These are phyloP conservation scores for Prosapia bicincta DNA, from an alignment of 2,888 invertebrate species.

Conservation along the genomic window DNA sequence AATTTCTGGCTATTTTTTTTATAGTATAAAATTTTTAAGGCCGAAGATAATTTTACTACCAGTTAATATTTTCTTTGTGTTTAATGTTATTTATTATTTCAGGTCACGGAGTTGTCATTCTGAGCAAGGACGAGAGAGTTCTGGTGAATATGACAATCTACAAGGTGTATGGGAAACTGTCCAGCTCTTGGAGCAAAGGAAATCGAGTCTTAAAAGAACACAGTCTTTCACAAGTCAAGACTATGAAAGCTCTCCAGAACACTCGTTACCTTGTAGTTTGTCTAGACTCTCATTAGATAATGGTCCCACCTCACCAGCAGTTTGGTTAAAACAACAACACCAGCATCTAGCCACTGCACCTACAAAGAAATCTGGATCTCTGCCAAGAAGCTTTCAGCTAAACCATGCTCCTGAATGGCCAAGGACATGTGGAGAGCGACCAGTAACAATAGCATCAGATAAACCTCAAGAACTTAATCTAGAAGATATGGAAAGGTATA, in stretches of 20 bases:
- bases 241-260: conserved; percentile 36
- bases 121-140: conserved; percentile 8
- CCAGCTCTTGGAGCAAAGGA: conserved; percentile 29
- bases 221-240: conserved; percentile 43
- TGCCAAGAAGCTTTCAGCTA: conserved; percentile 74
- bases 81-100: no score
- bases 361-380: conserved; percentile 68
- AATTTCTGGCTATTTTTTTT: no score
- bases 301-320: conserved; percentile 61
- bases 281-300: conserved; percentile 40
- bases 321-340: conserved; percentile 68
- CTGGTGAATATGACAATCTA: conserved; percentile 38
- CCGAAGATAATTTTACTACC: no score
- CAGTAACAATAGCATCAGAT: conserved; percentile 69
- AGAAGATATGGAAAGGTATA: conserved; percentile 61
- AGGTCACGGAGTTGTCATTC: not conserved
- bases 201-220: conserved; percentile 40
- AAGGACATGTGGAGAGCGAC: conserved; percentile 57
- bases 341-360: conserved; percentile 59
- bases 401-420: conserved; percentile 43
- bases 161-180: conserved; percentile 35
- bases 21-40: no score
- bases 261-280: conserved; percentile 33
- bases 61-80: no score
- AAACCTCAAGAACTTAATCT: conserved; percentile 60